Percentiles rank a stretch among this genome's conserved stretches.
These are phyloP conservation scores for Xerus inauris DNA, from an alignment of 2,113 vertebrate genomes.

Conservation along the genomic window DNA sequence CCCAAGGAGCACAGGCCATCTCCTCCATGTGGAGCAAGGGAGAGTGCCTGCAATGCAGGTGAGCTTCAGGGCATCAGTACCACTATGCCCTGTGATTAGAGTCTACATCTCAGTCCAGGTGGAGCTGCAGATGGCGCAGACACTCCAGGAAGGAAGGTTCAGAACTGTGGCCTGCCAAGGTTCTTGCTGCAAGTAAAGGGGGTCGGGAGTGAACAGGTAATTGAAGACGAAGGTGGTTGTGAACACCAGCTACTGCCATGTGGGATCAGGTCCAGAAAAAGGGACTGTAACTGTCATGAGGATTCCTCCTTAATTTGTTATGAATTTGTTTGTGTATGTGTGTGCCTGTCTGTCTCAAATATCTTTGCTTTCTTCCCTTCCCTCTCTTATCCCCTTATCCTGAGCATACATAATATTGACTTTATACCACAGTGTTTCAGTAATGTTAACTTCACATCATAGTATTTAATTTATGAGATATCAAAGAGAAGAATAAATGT, in stretches of 20 bases:
- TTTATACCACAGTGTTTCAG: background rate
- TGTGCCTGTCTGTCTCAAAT: background rate
- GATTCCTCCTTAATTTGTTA: background rate
- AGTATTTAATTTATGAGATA: background rate
- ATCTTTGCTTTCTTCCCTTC: background rate
- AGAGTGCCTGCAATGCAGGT: no score
- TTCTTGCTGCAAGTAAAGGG: background rate
- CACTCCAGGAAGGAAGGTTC: background rate
- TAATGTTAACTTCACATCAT: background rate
- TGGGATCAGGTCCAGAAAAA: background rate
- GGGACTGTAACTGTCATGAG: background rate
- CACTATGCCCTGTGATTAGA: background rate
- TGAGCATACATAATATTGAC: background rate
- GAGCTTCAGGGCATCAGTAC: background rate
- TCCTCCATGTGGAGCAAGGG: background rate
- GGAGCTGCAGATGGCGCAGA: background rate
- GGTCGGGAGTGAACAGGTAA: background rate
- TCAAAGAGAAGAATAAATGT: background rate
- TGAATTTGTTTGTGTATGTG: background rate
- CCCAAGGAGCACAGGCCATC: no score
- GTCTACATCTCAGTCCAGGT: background rate
- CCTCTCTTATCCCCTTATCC: background rate
- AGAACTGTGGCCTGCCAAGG: background rate
- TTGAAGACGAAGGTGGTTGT: background rate
- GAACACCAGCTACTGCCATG: fast-evolving